Base-by-base conservation (phyloP, 2,888 invertebrate species). In the Noctua janthina region DNA sequence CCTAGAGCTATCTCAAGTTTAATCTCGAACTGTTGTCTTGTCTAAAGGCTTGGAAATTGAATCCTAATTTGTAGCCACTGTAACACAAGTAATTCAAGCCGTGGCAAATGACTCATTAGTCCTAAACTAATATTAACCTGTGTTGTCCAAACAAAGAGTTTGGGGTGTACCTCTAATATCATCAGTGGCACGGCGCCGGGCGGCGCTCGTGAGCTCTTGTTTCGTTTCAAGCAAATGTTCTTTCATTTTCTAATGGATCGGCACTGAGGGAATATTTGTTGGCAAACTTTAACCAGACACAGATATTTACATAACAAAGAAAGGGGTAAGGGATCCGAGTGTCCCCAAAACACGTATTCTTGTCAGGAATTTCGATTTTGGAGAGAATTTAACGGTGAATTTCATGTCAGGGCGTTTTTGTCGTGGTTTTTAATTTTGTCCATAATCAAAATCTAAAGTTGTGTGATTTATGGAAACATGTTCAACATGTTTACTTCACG, bases 221-320 rank as follows among this genome's bases (percentile, higher is more conserved):
- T 93, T 92, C 92, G 89, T 89, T 93, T 92, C 90, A 91, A 93
- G 93, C 92, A 92, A 95, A 94, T 92, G 92, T 94, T 94, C 94
- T 95, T 96, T 95, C 94, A 95, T 95, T 96, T 95, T 95, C 94
- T 96, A 96, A 96, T 96, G 95, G 95, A 95, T 95, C 92, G 92
- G 91, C 92, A 90, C 92, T 91, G 91, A 91, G 93, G 94, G 94
- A 93, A 93, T 95, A 94, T 95, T 95, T 94, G 95, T 94, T 93
- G 93, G 93, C 93, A 94, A 95, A 95, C 94, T 94, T 95, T 93
- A 91, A 91, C 92, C 93, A 94, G 92, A 92, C 91, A 92, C 90
- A 92, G 93, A 95, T 94, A 96, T 96, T 96, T 95, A 94, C 95
- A 95, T 96, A 94, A 96, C 95, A 96, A 96, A 95, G 93, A 92